Conservation (phyloP, 2,888 invertebrate species). For the Amphipoea oculea region DNA sequence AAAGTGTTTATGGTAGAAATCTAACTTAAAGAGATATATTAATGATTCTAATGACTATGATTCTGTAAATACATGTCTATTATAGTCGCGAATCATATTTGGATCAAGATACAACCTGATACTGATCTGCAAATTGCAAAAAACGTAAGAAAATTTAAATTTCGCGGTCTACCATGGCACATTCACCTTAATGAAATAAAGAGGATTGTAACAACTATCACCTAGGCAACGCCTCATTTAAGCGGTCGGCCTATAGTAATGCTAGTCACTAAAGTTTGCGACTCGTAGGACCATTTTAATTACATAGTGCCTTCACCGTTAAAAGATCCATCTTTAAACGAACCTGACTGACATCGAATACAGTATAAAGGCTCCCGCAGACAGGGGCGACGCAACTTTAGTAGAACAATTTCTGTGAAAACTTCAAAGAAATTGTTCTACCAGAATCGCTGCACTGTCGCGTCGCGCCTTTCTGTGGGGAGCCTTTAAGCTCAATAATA, state of each 20-base stretch:
- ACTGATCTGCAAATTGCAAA: too few relatives aligned
- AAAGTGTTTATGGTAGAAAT: too few relatives aligned
- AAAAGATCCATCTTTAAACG: conserved; percentile 7
- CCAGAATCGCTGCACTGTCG: background rate
- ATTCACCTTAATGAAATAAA: too few relatives aligned
- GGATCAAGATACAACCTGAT: too few relatives aligned
- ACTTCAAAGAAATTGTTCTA: background rate
- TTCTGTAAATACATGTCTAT: too few relatives aligned
- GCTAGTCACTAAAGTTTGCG: background rate
- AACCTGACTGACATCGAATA: background rate
- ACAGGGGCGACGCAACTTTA: background rate
- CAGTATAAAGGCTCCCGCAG: background rate
- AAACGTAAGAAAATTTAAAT: too few relatives aligned
- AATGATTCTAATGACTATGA: too few relatives aligned
- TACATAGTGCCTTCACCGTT: background rate
- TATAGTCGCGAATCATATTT: too few relatives aligned
- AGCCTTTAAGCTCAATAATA: conserved; percentile 26
- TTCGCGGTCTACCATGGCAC: too few relatives aligned
- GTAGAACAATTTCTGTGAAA: background rate
- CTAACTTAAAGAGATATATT: too few relatives aligned
- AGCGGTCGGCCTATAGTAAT: background rate
- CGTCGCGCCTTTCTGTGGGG: background rate
- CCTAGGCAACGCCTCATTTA: too few relatives aligned
- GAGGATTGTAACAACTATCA: too few relatives aligned
- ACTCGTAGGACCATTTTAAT: conserved; percentile 1